Evolutionary conservation across 2,797 vertebrate genomes (phyloP).

Genomic region (Gorsachius magnificus): DNA sequence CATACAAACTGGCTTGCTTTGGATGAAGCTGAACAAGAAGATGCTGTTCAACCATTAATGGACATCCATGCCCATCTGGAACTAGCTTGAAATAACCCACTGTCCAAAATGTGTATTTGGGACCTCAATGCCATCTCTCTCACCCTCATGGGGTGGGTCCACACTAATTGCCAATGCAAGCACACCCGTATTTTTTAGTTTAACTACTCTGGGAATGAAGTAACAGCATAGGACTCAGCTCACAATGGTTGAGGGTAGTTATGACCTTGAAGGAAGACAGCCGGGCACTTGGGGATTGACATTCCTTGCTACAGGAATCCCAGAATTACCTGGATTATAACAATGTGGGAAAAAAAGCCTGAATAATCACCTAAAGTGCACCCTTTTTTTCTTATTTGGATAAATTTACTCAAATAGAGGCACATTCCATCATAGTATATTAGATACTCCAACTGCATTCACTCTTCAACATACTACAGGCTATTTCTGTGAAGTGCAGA

Average conservation of each 20-base stretch:
- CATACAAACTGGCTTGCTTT: background rate
- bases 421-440: background rate
- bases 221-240: background rate
- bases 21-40: background rate
- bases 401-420: background rate
- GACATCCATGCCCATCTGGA: background rate
- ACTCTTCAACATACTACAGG: background rate
- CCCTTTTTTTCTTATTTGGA: background rate
- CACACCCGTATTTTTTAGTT: background rate
- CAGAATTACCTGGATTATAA: background rate
- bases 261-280: background rate
- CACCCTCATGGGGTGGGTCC: background rate
- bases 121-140: background rate
- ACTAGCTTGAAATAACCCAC: background rate
- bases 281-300: background rate
- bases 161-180: background rate
- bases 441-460: background rate
- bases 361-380: background rate
- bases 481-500: slow-evolving; percentile 13
- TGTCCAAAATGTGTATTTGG: background rate
- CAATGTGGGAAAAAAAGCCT: background rate
- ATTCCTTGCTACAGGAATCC: background rate
- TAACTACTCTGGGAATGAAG: background rate
- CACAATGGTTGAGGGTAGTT: background rate
- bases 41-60: background rate